Base-by-base conservation (phyloP, 2,113 vertebrate genomes). In the Furnarius figulus region DNA sequence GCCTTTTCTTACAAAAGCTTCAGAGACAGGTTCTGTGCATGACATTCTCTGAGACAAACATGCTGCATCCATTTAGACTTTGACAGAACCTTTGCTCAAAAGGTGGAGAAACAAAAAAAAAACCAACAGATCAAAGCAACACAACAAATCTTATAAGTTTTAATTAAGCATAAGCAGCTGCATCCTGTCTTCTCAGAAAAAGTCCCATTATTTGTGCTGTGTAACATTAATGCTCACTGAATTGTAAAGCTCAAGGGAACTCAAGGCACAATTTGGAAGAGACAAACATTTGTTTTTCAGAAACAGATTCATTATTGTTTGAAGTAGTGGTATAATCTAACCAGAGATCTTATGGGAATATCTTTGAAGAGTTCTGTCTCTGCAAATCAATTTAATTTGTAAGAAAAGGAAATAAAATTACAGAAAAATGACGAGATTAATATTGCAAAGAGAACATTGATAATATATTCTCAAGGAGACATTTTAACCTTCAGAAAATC, bases 201-300 rank as follows among this genome's bases (percentile, higher is more conserved):
- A 77, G 85, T 90, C 75, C 78, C 62, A 74, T 95, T 93, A 89
- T 91, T 93, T 93, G 75, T 78, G 75, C 86, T 74, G 27, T 84
- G 73, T 96, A 96, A 91, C 94, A 83, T 96, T 96, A 97, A 97
- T 92, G 87, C 66, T 96, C 62, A 49, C 83, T 97, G 96, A 97
- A 94, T 95, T 91, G 92, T 94, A 89, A 97, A 95, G 77, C 96
- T 93, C 96, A 31, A 27, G 95, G 94, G 97, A 96, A 37, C 71
- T 37, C 42, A 87, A 94, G 89, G 80, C 84, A 94, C 85, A 92
- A 72, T 93, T 94, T 97, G 72, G 76, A 97, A 95, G 81, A 94
- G 73, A 68, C 76, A 97, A 97, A 96, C 94, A 93, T 95, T 97
- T 96, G 81, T 96, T 93, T 94, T 92, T 89, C 92, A 92, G 85